Evolutionary conservation across 2,113 vertebrate genomes (phyloP), one percentile per base, ranked within the genome.

Genomic region (Glaucomys volans): DNA sequence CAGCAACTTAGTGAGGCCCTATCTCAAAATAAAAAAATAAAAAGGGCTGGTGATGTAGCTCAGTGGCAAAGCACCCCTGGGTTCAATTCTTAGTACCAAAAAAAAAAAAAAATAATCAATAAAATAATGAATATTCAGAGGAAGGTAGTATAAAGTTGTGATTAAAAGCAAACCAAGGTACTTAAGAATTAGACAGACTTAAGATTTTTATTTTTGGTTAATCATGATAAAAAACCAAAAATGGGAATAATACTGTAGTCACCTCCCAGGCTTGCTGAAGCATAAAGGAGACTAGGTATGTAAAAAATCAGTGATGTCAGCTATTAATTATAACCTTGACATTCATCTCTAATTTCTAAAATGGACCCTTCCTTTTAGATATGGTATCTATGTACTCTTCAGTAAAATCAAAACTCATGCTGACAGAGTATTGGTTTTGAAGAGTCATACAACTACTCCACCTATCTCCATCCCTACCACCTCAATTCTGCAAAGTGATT

Each of bases 81-180:
- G 59, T 62, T 62, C 8, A 62, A 62, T 62, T 28, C 59, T 62
- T 24, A 62, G 9, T 26, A 62, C 24, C 20, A 7, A 50, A 50
- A 54, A 4, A 54, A 18, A 16, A 40, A 35, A 94, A 86, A 94
- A 44, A 80, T 77, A 96, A 64, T 71, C 81, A 42, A 50, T 85
- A 85, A 90, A 83, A 94, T 76, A 52, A 94, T 91, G 30, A 81
- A 66, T 95, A 87, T 93, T 93, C 80, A 83, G 83, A 93, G 91
- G 89, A 97, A 97, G 87, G 93, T 92, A 97, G 89, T 94, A 87
- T 16, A 90, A 66, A 50, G 28, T 96, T 84, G 28, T 22, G 94
- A 71, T 90, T 94, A 82, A 89, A 93, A 95, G 88, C 18, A 87
- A 20, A 30, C n/a, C 87, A 10, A 90, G 11, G 64, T 10, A 62